Evolutionary conservation across 2,797 vertebrate genomes (phyloP).

Genomic region (Myotis myotis): DNA sequence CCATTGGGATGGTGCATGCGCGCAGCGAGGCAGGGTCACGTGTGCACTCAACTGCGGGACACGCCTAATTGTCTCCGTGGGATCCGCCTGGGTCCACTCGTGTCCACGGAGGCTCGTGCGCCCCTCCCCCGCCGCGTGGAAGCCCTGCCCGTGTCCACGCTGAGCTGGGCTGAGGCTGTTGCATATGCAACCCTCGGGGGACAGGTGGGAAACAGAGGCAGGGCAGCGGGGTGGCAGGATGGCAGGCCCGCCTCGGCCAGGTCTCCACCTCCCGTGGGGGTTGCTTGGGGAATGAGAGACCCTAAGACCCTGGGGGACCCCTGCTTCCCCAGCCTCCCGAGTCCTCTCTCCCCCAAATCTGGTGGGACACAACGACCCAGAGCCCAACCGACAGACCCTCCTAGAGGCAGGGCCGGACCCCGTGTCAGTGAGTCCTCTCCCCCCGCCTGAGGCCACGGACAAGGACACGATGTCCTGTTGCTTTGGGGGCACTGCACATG

Average conservation of each 20-base stretch:
- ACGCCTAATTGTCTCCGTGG: rapidly evolving
- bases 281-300: neutral
- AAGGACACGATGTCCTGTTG: neutral
- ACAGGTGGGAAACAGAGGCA: neutral
- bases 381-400: neutral
- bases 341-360: neutral
- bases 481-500: neutral
- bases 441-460: neutral
- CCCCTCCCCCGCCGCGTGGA: neutral
- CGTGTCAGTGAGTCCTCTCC: neutral
- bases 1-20: rapidly evolving
- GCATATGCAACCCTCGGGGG: neutral
- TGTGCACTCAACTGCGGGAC: rapidly evolving
- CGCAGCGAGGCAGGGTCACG: rapidly evolving
- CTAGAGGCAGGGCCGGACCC: neutral
- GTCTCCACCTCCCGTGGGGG: neutral
- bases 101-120: too few relatives aligned
- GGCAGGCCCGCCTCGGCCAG: neutral
- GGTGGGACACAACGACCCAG: neutral
- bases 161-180: neutral
- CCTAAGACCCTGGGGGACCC: neutral
- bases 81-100: neutral
- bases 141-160: neutral
- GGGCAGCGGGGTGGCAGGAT: neutral
- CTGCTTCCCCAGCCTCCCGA: neutral